Base-by-base conservation (phyloP, 2,113 vertebrate species). In the Gallinago undulata region DNA sequence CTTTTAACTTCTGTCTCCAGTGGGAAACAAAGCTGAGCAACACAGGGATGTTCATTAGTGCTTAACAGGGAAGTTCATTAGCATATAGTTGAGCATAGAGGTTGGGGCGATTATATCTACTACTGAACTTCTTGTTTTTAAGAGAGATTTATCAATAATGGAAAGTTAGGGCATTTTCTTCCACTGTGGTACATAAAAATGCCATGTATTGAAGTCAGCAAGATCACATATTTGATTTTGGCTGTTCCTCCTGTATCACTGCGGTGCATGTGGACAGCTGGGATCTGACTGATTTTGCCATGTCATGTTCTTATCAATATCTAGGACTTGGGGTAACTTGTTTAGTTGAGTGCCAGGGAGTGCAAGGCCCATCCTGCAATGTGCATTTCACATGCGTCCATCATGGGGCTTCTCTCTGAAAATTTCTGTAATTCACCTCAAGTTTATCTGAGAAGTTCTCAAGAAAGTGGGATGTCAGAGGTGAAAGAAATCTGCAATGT, bases 361-460 rank as follows among this genome's bases (percentile, higher is more conserved):
- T 9, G 21, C 27, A 72, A 25, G 69, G 47, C 50, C 39, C 9
- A 33, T 51, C 31, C 21, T 51, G n/a, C 28, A 53, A 18, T 1
- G 0, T 19, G 7, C 11, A 12, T 62, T 47, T 67, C 47, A 13
- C 16, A 33, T 39, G 33, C 28, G 19, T 50, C 56, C 1, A 0
- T 56, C 31, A 13, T 19, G 48, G 39, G 21, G 30, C 35, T 75
- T 2, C 19, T 80, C 33, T 73, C 25, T 75, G 63, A 48, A 31
- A 35, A 67, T 25, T 80, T 53, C 47, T 74, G 21, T 41, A 35
- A 48, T 73, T 87, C 41, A 69, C 35, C 62, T 63, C 39, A 59
- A 6, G 31, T 67, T 75, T 68, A 25, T 41, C 35, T 63, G 7
- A 11, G 55, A 35, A 50, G 41, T 69, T 70, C 56, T 70, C 28